These are phyloP conservation scores for Muntiacus muntjak DNA, from an alignment of 2,113 vertebrate genomes.

Conservation along the genomic window DNA sequence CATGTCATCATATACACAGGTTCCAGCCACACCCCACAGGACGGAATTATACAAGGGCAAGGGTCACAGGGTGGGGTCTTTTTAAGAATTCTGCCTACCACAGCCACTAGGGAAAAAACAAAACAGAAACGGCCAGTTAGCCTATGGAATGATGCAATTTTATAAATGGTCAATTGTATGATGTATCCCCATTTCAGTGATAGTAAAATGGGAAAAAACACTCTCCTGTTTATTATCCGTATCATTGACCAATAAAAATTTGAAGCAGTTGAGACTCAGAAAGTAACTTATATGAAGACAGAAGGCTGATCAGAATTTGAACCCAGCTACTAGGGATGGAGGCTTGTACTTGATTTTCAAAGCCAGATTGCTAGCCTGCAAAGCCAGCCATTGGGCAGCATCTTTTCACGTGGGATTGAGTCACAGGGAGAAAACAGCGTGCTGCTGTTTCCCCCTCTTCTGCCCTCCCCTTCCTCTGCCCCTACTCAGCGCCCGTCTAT, in stretches of 20 bases:
- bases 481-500: accelerated
- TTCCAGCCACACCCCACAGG: background rate
- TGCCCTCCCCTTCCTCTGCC: too few species aligned
- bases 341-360: background rate
- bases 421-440: accelerated
- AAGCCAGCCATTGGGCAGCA: accelerated
- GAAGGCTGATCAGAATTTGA: background rate
- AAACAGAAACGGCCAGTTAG: too few species aligned
- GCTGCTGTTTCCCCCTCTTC: background rate
- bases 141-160: background rate
- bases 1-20: background rate
- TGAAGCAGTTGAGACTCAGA: background rate
- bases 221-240: background rate
- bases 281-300: background rate
- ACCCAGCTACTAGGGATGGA: background rate
- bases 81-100: background rate
- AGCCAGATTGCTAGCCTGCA: too few species aligned
- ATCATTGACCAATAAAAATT: background rate
- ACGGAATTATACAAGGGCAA: accelerated
- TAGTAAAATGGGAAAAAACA: background rate
- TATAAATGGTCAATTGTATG: background rate
- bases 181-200: background rate
- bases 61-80: background rate
- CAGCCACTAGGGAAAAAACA: background rate
- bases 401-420: accelerated